Base-by-base conservation (phyloP, 2,888 invertebrate genomes). In the Pseudococcus viburni region DNA sequence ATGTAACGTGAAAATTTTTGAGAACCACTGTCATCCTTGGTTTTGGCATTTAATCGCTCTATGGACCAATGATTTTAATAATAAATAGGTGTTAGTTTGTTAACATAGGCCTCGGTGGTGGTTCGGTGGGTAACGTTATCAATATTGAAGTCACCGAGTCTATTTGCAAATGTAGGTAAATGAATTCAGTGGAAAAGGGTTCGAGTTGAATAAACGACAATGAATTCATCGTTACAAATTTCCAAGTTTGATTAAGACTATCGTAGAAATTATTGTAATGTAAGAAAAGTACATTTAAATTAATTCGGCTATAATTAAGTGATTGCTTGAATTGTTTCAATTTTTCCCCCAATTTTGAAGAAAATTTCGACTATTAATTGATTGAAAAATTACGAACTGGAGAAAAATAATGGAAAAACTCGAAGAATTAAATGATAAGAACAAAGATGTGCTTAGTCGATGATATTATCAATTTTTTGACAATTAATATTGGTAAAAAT, bases 11-110 rank as follows among this genome's bases (percentile, higher is more conserved):
- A 64, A 64, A 22, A 64, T 64, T 64, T 42, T 64, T 64, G 9
- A 64, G 64, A 64, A 64, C 64, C 64, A 64, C 64, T 64, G 64
- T 11, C 12, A 64, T 19, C 64, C 64, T 22, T 64, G 64, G 64
- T 22, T 64, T 64, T 19, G 11, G 64, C 64, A 9, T 64, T 64
- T 64, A 64, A 64, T 22, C 64, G 22, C 64, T 64, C 64, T 22
- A 64, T 64, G 64, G 64, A 22, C 64, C 64, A 22, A 22, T 22
- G 64, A 22, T 64, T 64, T 3, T 22, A 22, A 64, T 64, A 64
- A 64, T 64, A 64, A 64, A 22, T 64, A 64, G 64, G 64, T 64
- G 64, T 64, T 64, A 64, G 64, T 64, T 15, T 19, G 9, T 64
- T 22, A 22, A 22, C 64, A 64, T 64, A 0, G 64, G 22, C 64